A percentile compares a stretch with the other conserved stretches of the same genome.
Conservation (phyloP, 2,888 invertebrate species). For the Nomada goodeniana region DNA sequence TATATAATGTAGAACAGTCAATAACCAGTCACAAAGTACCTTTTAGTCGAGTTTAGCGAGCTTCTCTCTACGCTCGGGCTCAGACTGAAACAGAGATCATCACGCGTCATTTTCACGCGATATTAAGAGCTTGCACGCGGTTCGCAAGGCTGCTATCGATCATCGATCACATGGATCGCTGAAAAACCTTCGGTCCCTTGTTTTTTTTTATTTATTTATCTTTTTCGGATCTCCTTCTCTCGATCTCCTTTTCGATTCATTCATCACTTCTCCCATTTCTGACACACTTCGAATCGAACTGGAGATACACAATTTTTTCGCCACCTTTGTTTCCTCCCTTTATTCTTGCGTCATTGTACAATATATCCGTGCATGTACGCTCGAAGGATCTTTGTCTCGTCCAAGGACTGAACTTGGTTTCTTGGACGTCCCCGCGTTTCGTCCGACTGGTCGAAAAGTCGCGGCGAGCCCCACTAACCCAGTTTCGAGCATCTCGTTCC, state of each 20-base stretch:
- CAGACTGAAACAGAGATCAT: slow-evolving; percentile 84
- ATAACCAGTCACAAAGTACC: slow-evolving; percentile 84
- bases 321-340: background rate
- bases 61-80: slow-evolving; percentile 84
- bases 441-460: slow-evolving; percentile 35
- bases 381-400: slow-evolving; percentile 6
- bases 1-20: slow-evolving; percentile 75
- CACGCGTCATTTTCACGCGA: slow-evolving; percentile 81
- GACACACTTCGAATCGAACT: slow-evolving; percentile 2
- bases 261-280: background rate
- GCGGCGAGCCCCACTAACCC: slow-evolving; percentile 48
- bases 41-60: slow-evolving; percentile 84
- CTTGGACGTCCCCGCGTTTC: slow-evolving; percentile 42
- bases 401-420: slow-evolving; percentile 20
- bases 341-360: background rate
- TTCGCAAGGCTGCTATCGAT: slow-evolving; percentile 34
- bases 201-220: background rate
- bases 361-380: background rate
- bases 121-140: slow-evolving; percentile 31
- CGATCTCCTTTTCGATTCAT: slow-evolving; percentile 25
- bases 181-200: background rate
- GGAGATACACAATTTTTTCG: background rate
- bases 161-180: slow-evolving; percentile 44
- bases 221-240: slow-evolving; percentile 5
- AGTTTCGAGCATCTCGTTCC: slow-evolving; percentile 28